These are phyloP conservation scores for Sapayoa aenigma DNA, from an alignment of 2,113 vertebrate species.

Conservation along the genomic window DNA sequence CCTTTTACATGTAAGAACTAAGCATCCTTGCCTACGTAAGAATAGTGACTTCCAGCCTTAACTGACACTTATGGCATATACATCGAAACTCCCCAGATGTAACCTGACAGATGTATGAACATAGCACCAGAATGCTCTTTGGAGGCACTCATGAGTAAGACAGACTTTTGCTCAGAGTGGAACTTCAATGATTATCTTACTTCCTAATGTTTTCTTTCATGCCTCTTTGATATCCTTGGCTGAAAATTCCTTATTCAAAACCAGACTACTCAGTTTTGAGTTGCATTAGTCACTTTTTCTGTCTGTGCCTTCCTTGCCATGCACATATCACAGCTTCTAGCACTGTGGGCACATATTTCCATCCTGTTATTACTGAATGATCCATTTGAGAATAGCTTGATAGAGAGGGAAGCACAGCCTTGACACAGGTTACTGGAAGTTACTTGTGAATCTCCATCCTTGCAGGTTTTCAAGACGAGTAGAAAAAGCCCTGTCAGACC, in stretches of 20 bases:
- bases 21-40: neutral
- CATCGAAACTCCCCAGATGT: neutral
- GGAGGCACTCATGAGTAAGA: neutral
- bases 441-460: neutral
- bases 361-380: neutral
- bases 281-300: neutral
- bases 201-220: neutral
- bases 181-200: neutral
- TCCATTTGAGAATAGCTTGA: neutral
- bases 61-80: neutral
- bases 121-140: neutral
- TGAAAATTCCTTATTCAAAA: neutral
- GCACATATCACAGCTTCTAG: neutral
- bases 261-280: neutral
- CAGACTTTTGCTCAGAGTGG: neutral
- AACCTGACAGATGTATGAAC: neutral
- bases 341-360: neutral
- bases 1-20: neutral
- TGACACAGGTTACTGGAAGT: neutral
- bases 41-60: neutral
- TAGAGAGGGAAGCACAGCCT: accelerated
- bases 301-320: neutral
- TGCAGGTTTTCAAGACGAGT: neutral
- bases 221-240: neutral
- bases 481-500: neutral